These are phyloP conservation scores for Osmerus mordax DNA, from an alignment of 2,113 vertebrate species.

Conservation along the genomic window DNA sequence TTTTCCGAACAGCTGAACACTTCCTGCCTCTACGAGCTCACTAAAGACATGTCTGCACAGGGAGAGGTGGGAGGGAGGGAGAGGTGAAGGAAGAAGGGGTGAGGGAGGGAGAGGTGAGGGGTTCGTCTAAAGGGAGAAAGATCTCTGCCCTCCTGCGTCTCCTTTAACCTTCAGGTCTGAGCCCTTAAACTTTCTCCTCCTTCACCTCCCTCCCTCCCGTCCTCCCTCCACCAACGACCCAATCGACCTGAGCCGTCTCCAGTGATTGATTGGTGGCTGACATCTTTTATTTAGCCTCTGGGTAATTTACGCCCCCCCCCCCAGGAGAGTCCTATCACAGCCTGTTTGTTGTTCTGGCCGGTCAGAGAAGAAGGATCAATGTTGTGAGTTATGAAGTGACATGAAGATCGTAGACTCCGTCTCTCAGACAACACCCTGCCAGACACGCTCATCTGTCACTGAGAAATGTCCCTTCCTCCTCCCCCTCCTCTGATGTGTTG, in stretches of 20 bases:
- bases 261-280: slow-evolving; percentile 51
- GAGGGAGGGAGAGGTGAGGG: too few species aligned
- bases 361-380: slow-evolving; percentile 57
- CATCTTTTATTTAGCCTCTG: slow-evolving; percentile 50
- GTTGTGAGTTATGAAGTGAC: slow-evolving; percentile 72
- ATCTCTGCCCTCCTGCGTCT: too few species aligned
- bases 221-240: neutral
- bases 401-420: slow-evolving; percentile 47
- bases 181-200: neutral
- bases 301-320: slow-evolving; percentile 1
- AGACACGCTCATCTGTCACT: slow-evolving; percentile 13
- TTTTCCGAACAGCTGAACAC: too few species aligned
- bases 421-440: slow-evolving; percentile 51
- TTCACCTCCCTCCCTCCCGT: neutral
- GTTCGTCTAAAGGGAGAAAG: too few species aligned
- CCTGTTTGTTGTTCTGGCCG: slow-evolving; percentile 57
- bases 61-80: too few species aligned
- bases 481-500: neutral
- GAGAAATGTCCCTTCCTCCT: slow-evolving; percentile 36
- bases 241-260: slow-evolving; percentile 23
- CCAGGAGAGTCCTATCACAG: neutral
- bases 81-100: too few species aligned
- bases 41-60: too few species aligned
- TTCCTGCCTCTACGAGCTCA: too few species aligned
- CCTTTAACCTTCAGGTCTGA: too few species aligned